Conservation (phyloP, 2,797 vertebrate genomes). For the Myioborus melanocephalus region DNA sequence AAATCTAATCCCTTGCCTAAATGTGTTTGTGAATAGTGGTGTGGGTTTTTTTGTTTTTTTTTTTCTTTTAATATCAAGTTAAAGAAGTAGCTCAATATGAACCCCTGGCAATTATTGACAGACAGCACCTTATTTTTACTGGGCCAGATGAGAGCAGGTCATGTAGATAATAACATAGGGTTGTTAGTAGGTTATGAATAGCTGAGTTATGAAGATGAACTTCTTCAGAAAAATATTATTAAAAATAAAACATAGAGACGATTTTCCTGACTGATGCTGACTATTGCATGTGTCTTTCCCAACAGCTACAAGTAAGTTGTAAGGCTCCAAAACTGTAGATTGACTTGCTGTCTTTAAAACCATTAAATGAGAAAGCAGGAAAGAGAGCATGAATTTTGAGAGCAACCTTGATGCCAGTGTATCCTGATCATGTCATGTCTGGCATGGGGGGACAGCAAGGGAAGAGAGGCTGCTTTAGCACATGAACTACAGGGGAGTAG, state of each 20-base stretch:
- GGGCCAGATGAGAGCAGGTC: background rate
- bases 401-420: background rate
- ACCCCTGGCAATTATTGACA: background rate
- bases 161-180: background rate
- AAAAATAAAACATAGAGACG: background rate
- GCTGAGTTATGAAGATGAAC: background rate
- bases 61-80: background rate
- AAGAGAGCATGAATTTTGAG: background rate
- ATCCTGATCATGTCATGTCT: background rate
- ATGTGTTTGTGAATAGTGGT: background rate
- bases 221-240: background rate
- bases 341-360: background rate
- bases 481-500: background rate
- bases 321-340: background rate
- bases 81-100: background rate
- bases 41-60: background rate
- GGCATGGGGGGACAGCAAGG: accelerated
- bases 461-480: background rate
- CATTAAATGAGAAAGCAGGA: background rate
- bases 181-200: background rate
- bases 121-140: background rate
- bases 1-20: background rate
- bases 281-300: background rate
- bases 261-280: background rate
- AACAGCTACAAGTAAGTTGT: background rate